Evolutionary conservation across 2,797 vertebrate genomes (phyloP).

Genomic region (Sylvia borin): DNA sequence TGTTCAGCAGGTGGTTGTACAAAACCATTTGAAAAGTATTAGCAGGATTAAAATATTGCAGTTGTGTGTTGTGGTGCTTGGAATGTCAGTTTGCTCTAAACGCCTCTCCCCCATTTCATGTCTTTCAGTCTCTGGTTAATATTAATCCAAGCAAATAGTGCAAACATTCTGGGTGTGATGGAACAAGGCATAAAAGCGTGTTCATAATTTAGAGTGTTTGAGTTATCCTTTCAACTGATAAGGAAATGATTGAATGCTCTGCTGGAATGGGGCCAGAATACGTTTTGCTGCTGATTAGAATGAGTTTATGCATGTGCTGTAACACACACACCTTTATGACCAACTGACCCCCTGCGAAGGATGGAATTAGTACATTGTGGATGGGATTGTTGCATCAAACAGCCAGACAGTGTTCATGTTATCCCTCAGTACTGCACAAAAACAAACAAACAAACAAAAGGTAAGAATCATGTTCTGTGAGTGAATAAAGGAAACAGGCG

Average conservation of each 20-base stretch:
- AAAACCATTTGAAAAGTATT: constrained; percentile 27
- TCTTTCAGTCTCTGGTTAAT: background rate
- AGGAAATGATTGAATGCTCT: constrained; percentile 40
- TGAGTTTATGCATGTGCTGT: background rate
- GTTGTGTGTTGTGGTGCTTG: background rate
- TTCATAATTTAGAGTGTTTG: constrained; percentile 38
- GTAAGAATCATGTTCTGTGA: background rate
- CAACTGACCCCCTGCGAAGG: background rate
- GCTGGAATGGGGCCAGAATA: constrained; percentile 7
- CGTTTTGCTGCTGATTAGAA: background rate
- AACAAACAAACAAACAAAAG: background rate
- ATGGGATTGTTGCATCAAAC: background rate
- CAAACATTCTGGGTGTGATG: constrained; percentile 32
- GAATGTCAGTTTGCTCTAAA: background rate
- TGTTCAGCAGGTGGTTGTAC: constrained; percentile 19
- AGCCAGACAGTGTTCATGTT: background rate
- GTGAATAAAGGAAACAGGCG: background rate
- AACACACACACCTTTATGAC: background rate
- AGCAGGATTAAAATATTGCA: background rate
- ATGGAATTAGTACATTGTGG: background rate
- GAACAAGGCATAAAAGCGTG: background rate
- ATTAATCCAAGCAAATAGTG: constrained; percentile 15
- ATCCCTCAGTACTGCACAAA: background rate
- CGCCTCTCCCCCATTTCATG: background rate
- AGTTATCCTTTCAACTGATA: constrained; percentile 26